These are phyloP conservation scores for Unio delphinus DNA, from an alignment of 2,888 invertebrate genomes.

Conservation along the genomic window DNA sequence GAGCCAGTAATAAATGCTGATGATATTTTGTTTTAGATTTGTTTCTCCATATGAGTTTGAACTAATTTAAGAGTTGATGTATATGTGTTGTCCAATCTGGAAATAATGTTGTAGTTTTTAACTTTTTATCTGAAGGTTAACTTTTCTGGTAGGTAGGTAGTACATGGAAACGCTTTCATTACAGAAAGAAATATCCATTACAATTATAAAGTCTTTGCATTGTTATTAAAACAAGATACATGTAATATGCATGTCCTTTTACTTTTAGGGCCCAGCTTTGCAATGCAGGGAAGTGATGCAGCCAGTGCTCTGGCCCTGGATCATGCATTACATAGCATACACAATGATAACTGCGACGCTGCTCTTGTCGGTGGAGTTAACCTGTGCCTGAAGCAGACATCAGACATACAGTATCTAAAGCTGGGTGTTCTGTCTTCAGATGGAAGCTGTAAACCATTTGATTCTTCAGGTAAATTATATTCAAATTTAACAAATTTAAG, in stretches of 20 bases:
- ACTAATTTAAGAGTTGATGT: too few species aligned
- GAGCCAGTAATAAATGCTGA: too few species aligned
- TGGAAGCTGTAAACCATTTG: slow-evolving; percentile 95
- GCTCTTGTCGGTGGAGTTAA: slow-evolving; percentile 95
- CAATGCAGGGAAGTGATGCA: slow-evolving; percentile 97
- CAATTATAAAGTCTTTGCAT: too few species aligned
- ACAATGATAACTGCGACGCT: slow-evolving; percentile 88
- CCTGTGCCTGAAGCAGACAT: slow-evolving; percentile 89
- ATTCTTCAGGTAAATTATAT: slow-evolving; percentile 67
- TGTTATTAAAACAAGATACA: neutral
- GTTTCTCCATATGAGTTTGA: too few species aligned
- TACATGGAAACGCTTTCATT: too few species aligned
- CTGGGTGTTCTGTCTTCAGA: slow-evolving; percentile 92
- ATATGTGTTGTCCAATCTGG: too few species aligned
- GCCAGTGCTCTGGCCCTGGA: slow-evolving; percentile 94
- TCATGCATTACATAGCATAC: slow-evolving; percentile 74
- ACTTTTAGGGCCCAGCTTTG: slow-evolving; percentile 87
- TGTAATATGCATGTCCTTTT: neutral
- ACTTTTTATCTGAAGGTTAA: too few species aligned
- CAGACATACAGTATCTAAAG: slow-evolving; percentile 92
- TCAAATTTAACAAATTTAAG: too few species aligned
- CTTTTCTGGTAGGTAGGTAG: too few species aligned
- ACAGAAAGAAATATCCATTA: too few species aligned
- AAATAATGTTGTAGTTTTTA: too few species aligned
- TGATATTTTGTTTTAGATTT: too few species aligned